A percentile compares a stretch with the other conserved stretches of the same genome.
These are phyloP conservation scores for Anoura caudifer DNA, from an alignment of 2,113 vertebrate genomes.

Conservation along the genomic window DNA sequence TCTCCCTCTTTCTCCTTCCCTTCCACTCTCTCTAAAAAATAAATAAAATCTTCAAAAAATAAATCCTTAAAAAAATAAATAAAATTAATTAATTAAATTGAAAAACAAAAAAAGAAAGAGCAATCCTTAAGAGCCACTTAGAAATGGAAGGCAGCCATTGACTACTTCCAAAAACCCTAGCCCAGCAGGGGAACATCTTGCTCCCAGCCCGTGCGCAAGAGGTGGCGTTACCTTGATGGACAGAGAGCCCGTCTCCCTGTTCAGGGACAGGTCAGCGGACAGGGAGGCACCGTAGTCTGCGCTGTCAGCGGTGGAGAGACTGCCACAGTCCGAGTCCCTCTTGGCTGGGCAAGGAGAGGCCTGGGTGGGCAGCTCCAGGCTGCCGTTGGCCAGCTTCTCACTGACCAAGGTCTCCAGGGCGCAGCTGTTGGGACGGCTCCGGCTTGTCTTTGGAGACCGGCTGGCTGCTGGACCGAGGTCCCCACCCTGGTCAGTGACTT, in stretches of 20 bases:
- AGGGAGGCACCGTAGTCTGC: conserved; percentile 84
- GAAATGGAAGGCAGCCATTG: neutral
- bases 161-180: neutral
- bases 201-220: rapidly evolving
- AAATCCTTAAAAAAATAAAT: too few species aligned
- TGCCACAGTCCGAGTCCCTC: conserved; percentile 85
- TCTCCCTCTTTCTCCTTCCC: too few species aligned
- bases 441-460: conserved; percentile 27
- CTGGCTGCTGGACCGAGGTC: conserved; percentile 8
- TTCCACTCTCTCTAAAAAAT: too few species aligned
- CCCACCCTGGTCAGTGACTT: neutral
- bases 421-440: conserved; percentile 73
- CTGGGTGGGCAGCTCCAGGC: conserved; percentile 46
- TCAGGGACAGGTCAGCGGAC: conserved; percentile 83
- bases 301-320: conserved; percentile 86
- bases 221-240: conserved; percentile 85
- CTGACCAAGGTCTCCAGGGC: conserved; percentile 73
- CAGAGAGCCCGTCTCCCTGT: conserved; percentile 85
- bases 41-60: too few species aligned
- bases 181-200: rapidly evolving
- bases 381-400: conserved; percentile 78
- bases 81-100: too few species aligned
- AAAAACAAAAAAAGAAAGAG: neutral
- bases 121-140: neutral
- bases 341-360: conserved; percentile 73